Base-by-base conservation (phyloP, 2,113 vertebrate genomes). In the Triplophysa siluroides region DNA sequence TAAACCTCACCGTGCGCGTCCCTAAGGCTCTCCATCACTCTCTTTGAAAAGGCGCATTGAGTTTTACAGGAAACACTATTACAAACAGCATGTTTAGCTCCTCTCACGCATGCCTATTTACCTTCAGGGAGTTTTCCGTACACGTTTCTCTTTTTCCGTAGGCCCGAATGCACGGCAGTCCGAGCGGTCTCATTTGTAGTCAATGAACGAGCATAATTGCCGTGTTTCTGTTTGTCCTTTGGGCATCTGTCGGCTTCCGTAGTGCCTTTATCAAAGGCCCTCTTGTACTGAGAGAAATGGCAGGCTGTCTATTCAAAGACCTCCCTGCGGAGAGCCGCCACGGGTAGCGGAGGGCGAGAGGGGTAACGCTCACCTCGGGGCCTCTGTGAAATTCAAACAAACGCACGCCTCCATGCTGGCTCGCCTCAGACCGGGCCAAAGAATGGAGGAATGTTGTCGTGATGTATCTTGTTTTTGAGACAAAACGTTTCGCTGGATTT, bases 221-320 rank as follows among this genome's bases (percentile, higher is more conserved):
- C 78, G 75, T 58, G 67, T 43, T 78, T 76, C 33, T 72, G 63
- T 54, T 61, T 67, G 64, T 78, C 71, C 68, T 66, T 70, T 70
- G 52, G 76, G 72, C 50, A 43, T 52, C 62, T 73, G 58, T 66
- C 62, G 71, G 81, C 77, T 69, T 83, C 78, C 56, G 45, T 76
- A 69, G 81, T 66, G 24, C 38, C 67, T 63, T 81, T 79, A 81
- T 83, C 76, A 79, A 81, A 81, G 78, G 38, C 33, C 66, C 23
- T 56, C 58, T 78, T 71, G 60, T 79, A 66, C 38, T 26, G 50
- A 72, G 76, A 64, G 54, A 64, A 50, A 83, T 60, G 12, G 33
- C 66, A 72, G 75, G 64, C 71, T 79, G 67, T 74, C 69, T 78
- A 58, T 76, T 83, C 65, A 26, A 63, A 83, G 76, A 43, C 67